Conservation (phyloP, 2,113 vertebrate species). For the Sporophila hypoxantha region DNA sequence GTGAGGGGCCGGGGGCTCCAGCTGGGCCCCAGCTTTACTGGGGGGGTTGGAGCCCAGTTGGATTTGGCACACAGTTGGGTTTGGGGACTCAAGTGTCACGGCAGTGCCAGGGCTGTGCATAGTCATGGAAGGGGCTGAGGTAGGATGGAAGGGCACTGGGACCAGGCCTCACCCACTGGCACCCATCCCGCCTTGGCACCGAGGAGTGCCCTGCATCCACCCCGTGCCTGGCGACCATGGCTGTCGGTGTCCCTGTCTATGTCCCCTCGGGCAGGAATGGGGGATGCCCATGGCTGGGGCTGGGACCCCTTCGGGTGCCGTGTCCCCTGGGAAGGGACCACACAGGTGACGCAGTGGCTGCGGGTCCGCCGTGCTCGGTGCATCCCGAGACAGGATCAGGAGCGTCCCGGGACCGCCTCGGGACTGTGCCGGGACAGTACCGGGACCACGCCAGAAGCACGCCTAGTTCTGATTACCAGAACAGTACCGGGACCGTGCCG, state of each 20-base stretch:
- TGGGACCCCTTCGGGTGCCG: not conserved
- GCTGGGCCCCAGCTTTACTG: not conserved
- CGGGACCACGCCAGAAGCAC: not conserved
- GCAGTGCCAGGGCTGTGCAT: fast-evolving
- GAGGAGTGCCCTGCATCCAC: not conserved
- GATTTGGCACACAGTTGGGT: not conserved
- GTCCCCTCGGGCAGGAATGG: not conserved
- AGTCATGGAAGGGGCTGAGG: not conserved
- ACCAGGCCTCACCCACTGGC: fast-evolving
- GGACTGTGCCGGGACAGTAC: too few species aligned
- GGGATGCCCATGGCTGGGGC: not conserved
- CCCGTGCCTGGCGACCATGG: not conserved
- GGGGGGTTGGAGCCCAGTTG: not conserved
- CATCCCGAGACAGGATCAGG: not conserved
- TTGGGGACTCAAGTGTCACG: fast-evolving
- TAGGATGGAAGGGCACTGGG: not conserved
- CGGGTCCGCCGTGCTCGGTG: fast-evolving
- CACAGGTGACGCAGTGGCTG: fast-evolving
- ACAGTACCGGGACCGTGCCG: not conserved
- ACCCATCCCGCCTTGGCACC: too few species aligned
- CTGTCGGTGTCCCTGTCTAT: fast-evolving
- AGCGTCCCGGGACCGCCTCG: fast-evolving
- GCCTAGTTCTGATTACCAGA: not conserved
- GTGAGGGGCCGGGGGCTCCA: not conserved
- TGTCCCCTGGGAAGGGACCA: not conserved